These are phyloP conservation scores for Diabrotica undecimpunctata DNA, from an alignment of 1,140 invertebrate species.

Conservation along the genomic window DNA sequence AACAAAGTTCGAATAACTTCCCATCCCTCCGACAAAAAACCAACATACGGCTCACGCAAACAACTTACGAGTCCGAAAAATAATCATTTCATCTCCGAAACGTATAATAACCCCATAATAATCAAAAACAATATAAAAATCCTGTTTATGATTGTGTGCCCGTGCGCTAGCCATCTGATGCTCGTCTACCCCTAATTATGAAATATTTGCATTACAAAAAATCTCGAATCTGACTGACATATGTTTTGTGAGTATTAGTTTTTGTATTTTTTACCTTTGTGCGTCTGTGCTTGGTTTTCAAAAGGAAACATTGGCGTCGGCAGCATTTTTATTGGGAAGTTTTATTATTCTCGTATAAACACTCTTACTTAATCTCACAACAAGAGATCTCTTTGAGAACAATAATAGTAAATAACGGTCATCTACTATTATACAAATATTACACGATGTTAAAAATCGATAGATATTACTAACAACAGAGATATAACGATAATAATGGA, in stretches of 20 bases:
- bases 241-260: not conserved
- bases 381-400: no score
- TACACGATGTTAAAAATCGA: no score
- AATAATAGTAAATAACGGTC: no score
- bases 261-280: not conserved
- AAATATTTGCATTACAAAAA: not conserved
- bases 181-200: not conserved
- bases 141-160: not conserved
- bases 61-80: not conserved
- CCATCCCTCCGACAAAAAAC: not conserved
- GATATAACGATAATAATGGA: no score
- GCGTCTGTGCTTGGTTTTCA: no score
- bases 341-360: no score
- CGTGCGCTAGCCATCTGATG: not conserved
- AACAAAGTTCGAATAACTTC: not conserved
- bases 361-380: no score
- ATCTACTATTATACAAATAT: no score
- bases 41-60: not conserved
- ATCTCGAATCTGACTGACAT: not conserved
- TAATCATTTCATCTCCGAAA: not conserved
- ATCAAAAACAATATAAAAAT: slow-evolving; percentile 1
- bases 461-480: no score
- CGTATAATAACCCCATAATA: not conserved
- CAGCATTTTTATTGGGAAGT: no score
- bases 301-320: no score